phyloP scores from a whole-genome alignment of 2,888 invertebrate genomes.

The Diloba caeruleocephala region DNA sequence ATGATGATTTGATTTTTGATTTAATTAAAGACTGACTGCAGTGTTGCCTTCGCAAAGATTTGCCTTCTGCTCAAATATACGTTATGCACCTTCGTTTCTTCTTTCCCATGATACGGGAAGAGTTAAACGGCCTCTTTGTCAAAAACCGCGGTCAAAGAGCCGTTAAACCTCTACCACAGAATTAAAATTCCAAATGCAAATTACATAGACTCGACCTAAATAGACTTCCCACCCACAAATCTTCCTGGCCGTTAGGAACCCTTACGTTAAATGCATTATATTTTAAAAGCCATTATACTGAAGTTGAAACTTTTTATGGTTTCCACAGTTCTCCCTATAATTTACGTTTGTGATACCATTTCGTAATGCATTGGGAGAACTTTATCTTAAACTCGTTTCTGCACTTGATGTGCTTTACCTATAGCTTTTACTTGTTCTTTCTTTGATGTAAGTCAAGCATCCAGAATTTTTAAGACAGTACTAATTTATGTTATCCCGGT shows the following conservation, averaged over 20 bases:
- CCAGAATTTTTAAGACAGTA: slow-evolving; percentile 15
- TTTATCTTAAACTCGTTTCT: slow-evolving; percentile 22
- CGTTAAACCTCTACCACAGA: slow-evolving; percentile 19
- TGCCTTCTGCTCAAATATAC: background rate
- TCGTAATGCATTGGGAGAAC: slow-evolving; percentile 33
- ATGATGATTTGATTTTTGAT: too few species aligned
- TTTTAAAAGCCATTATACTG: slow-evolving; percentile 38
- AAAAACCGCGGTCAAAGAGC: slow-evolving; percentile 10
- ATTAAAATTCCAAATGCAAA: slow-evolving; percentile 46
- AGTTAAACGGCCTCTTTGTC: background rate
- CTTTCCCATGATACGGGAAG: too few species aligned
- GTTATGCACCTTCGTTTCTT: too few species aligned
- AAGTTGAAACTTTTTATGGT: slow-evolving; percentile 45
- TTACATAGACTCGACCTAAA: slow-evolving; percentile 40
- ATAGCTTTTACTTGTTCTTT: too few species aligned
- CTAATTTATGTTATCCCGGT: slow-evolving; percentile 23
- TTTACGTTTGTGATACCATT: slow-evolving; percentile 36
- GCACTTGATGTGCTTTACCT: slow-evolving; percentile 12
- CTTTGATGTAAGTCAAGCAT: background rate
- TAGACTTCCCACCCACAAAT: slow-evolving; percentile 43
- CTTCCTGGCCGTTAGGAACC: slow-evolving; percentile 42
- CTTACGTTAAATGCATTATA: slow-evolving; percentile 50
- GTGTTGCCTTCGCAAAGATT: too few species aligned
- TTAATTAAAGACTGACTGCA: too few species aligned
- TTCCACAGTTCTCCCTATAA: slow-evolving; percentile 31